phyloP scores from a whole-genome alignment of 2,888 invertebrate genomes.

The Portevinia maculata region DNA sequence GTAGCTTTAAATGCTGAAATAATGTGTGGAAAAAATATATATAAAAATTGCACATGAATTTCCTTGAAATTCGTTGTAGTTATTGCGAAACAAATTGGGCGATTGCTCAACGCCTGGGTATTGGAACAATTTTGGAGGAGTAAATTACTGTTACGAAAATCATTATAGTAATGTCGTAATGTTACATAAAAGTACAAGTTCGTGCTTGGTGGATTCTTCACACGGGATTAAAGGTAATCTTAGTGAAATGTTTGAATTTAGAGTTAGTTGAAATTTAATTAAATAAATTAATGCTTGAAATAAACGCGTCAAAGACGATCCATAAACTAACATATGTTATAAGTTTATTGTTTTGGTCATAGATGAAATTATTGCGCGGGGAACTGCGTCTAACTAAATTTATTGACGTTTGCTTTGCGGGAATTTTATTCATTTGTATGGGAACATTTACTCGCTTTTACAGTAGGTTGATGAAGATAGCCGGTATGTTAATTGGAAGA shows the following conservation, averaged over 20 bases:
- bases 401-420: too few species aligned
- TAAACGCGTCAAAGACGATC: too few species aligned
- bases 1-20: conserved; percentile 28
- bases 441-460: too few species aligned
- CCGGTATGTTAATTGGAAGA: too few species aligned
- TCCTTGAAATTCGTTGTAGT: conserved; percentile 9
- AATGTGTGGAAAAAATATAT: background rate
- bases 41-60: conserved; percentile 14
- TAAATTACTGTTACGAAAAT: conserved; percentile 35
- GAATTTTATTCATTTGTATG: too few species aligned
- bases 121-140: conserved; percentile 5
- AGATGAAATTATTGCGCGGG: too few species aligned
- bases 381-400: too few species aligned
- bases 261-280: too few species aligned
- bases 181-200: conserved; percentile 34
- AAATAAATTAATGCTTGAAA: too few species aligned
- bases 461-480: too few species aligned
- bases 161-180: conserved; percentile 21
- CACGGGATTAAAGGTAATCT: background rate
- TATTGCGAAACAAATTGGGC: conserved; percentile 25
- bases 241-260: background rate
- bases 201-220: conserved; percentile 33
- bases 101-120: conserved; percentile 36
- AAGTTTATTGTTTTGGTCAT: too few species aligned
- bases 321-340: too few species aligned